Conservation (phyloP, 2,113 vertebrate genomes). For the Pagrus major region DNA sequence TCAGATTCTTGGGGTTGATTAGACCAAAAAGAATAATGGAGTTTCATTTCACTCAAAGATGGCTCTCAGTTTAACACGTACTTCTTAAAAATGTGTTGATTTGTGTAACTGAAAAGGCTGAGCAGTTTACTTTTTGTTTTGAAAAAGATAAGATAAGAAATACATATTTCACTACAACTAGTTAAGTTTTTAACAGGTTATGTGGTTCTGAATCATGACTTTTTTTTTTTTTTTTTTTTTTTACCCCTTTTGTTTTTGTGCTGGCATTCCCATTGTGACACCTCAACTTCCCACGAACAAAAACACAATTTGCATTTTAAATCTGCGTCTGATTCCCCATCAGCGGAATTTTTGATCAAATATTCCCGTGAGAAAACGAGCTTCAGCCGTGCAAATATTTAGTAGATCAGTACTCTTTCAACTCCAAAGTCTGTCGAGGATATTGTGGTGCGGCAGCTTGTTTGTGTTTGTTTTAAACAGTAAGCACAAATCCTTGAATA, state of each 20-base stretch:
- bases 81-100: constrained; percentile 32
- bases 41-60: constrained; percentile 21
- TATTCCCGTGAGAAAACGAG: constrained; percentile 48
- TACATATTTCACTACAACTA: not conserved
- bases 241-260: not conserved
- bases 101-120: not conserved
- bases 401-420: constrained; percentile 49
- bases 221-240: not conserved
- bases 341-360: constrained; percentile 53
- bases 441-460: constrained; percentile 34
- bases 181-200: not conserved
- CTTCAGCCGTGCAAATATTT: constrained; percentile 55
- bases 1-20: constrained; percentile 62
- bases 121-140: not conserved
- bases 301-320: constrained; percentile 45
- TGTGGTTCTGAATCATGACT: not conserved
- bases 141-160: too few species aligned
- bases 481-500: constrained; percentile 54
- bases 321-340: constrained; percentile 41
- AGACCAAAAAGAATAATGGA: constrained; percentile 32
- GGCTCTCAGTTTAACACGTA: constrained; percentile 11
- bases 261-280: constrained; percentile 2
- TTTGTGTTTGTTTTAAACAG: constrained; percentile 52
- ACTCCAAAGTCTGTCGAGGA: constrained; percentile 49
- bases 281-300: constrained; percentile 7